Evolutionary conservation across 1,140 invertebrate species (phyloP).

Genomic region (Conus betulinus): DNA sequence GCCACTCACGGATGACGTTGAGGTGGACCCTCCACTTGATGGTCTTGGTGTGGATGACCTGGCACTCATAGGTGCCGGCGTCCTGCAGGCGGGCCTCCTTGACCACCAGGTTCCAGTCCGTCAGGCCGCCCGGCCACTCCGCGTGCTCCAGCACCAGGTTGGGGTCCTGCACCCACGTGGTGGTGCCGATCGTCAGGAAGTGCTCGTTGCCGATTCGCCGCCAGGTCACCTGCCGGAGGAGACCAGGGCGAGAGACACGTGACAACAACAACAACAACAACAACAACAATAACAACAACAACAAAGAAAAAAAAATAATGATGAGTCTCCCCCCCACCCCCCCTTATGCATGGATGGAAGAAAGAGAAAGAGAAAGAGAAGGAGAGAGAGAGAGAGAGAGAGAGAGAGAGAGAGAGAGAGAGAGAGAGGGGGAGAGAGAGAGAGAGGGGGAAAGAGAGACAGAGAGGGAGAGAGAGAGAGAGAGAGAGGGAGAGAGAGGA

Average conservation of each 20-base stretch:
- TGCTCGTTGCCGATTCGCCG: constrained; percentile 40
- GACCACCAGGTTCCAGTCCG: constrained; percentile 52
- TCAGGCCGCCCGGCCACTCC: constrained; percentile 76
- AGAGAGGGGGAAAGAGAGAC: too few species aligned
- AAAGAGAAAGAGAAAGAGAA: too few species aligned
- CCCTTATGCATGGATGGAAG: too few species aligned
- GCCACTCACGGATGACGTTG: constrained; percentile 38
- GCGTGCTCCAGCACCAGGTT: constrained; percentile 72
- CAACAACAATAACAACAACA: background rate
- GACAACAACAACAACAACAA: background rate
- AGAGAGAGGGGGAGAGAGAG: too few species aligned
- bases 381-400: too few species aligned
- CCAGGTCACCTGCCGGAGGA: constrained; percentile 48
- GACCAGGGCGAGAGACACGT: background rate
- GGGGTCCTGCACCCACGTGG: constrained; percentile 44
- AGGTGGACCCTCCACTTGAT: constrained; percentile 44
- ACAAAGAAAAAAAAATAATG: background rate
- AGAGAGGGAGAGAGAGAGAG: too few species aligned
- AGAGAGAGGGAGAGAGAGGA: too few species aligned
- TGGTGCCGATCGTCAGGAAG: constrained; percentile 52
- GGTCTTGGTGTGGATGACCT: constrained; percentile 46
- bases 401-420: too few species aligned
- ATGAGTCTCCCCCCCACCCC: background rate
- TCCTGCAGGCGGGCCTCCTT: constrained; percentile 43
- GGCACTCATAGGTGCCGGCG: constrained; percentile 52